Conservation (phyloP, 2,797 vertebrate genomes). For the Aplochiton taeniatus region DNA sequence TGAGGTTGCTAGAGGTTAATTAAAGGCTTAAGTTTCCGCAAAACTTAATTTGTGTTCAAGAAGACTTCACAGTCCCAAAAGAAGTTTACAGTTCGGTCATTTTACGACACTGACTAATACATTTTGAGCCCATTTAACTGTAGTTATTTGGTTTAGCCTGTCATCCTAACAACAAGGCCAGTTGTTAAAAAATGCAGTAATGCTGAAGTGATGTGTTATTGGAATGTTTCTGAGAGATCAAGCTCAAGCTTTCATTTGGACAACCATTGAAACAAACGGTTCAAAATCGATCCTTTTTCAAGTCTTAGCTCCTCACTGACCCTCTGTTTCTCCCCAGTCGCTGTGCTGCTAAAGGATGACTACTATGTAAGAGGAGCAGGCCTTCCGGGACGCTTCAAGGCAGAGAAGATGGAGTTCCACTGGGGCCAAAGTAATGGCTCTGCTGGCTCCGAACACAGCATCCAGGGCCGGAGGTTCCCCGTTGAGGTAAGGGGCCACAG, state of each 20-base stretch:
- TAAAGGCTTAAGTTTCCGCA: constrained; percentile 18
- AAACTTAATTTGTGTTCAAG: not conserved
- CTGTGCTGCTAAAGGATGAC: constrained; percentile 93
- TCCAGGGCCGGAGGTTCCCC: constrained; percentile 90
- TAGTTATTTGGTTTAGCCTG: too few relatives aligned
- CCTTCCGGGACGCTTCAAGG: constrained; percentile 94
- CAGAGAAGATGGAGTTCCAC: constrained; percentile 97
- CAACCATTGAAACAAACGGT: too few relatives aligned
- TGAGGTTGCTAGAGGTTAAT: constrained; percentile 23
- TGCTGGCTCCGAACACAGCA: constrained; percentile 93
- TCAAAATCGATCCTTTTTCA: too few relatives aligned
- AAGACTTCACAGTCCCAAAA: not conserved
- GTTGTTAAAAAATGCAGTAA: too few relatives aligned
- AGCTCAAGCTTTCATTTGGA: too few relatives aligned
- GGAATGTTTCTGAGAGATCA: too few relatives aligned
- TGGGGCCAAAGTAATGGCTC: constrained; percentile 96
- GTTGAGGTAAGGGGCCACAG: constrained; percentile 80
- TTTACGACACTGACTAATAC: constrained; percentile 4
- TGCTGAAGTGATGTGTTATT: too few relatives aligned
- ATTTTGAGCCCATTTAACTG: not conserved
- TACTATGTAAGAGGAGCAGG: constrained; percentile 94
- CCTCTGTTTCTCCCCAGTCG: constrained; percentile 75
- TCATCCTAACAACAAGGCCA: too few relatives aligned
- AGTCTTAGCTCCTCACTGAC: not conserved
- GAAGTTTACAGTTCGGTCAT: not conserved